Base-by-base conservation (phyloP, 2,113 vertebrate species). In the Falcunculus frontatus region DNA sequence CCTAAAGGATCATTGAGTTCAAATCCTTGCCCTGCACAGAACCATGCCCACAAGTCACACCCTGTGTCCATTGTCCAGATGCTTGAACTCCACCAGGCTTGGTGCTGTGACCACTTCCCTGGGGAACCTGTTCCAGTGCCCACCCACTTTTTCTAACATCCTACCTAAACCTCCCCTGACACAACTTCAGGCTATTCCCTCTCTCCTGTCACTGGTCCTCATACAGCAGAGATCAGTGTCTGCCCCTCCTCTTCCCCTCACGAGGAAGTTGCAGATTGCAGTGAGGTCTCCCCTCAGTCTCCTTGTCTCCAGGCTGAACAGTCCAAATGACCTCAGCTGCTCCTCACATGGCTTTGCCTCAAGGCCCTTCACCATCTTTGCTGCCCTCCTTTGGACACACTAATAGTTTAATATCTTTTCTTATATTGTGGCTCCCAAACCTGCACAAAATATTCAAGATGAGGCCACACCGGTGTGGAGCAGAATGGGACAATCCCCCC, bases 401-500 rank as follows among this genome's bases (percentile, higher is more conserved):
- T 44, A 46, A 32, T 16, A 53, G 21, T 27, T 26, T 46, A 25
- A 55, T 37, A 4, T 30, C 15, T 60, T 27, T 27, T 10, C 23
- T 30, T 46, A 22, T 17, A 29, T 23, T 35, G 42, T 67, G 26
- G 26, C 16, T 12, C 12, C 41, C 41, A 37, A 8, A 55, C 15
- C 62, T 32, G 33, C 4, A 3, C 20, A 1, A 4, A 7, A 12
- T 0, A 37, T 12, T 55, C 0, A 1, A 35, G 39, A 2, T 20
- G 62, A 65, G 50, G 27, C 16, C 2, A 0, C 16, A 6, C 21
- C n/a, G 30, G 26, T 1, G 9, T 33, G 37, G 26, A 47, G n/a
- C 41, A 56, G 77, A 39, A 16, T 0, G 1, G 52, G 27, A 4
- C 77, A 32, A 67, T 47, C 21, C 13, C 10, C 13, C 32, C n/a